Base-by-base conservation (phyloP, 2,888 invertebrate species). In the Drosophila anomelani region DNA sequence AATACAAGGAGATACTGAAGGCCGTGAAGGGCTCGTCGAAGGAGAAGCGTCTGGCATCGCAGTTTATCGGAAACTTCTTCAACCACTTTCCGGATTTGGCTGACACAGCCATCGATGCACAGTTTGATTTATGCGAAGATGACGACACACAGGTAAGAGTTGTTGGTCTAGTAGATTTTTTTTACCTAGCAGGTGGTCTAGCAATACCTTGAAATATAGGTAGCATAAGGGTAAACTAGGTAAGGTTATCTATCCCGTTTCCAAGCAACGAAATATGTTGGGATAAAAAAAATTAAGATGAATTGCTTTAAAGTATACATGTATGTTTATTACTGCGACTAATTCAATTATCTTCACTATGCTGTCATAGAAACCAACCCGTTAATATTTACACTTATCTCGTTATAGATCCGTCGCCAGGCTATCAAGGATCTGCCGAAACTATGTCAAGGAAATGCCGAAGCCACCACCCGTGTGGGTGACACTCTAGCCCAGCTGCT, bases 121-220 rank as follows among this genome's bases (percentile, higher is more conserved):
- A 97, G 89, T 95, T 99, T 83, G 98, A 98, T 93, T 94, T 99
- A 8, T 98, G 98, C 92, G 98, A 99, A 93, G 98, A 99, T 94
- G 96, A 97, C 90, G 98, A 99, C 92, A 95, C 96, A 85, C 95
- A 96, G 91, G 98, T 98, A 93, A 94, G 79, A 20, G 6, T 44
- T 12, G 13, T 43, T 49, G n/a, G 29, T n/a, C 4, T 13, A 5
- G 34, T 51, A 34, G 5, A 3, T 10, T n/a, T 47, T 47, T 29
- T 12, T 12, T 47, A 47, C 47, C 29, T 47, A 10, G 15, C 23
- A 23, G 43, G 43, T 43, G 20, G 41, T n/a, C 2, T 2, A 12
- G 12, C 5, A 10, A 12, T 10, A 12, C 2, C 39, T 9, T 0
- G 9, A 39, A 39, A n/a, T 39, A 0, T 17, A 41, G 41, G 17